Evolutionary conservation across 2,113 vertebrate species (phyloP), one percentile per base, ranked within the genome.

Genomic region (Propithecus coquereli): DNA sequence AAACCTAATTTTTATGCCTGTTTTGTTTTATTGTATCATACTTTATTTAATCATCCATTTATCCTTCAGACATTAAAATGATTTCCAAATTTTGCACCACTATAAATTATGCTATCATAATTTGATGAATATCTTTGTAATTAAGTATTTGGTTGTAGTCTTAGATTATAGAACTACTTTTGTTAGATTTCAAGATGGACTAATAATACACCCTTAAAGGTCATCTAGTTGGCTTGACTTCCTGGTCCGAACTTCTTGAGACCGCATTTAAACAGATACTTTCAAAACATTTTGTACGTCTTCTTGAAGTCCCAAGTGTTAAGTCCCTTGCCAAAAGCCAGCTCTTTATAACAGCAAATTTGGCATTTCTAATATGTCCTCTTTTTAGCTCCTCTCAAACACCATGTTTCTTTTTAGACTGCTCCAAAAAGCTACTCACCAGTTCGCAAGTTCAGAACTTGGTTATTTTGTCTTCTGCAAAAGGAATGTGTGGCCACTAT

Each of bases 311-410:
- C 43, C 27, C 79, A 66, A 84, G 66, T 84, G 73, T 77, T 79
- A 95, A 96, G 40, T 74, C 63, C 50, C 57, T 87, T 89, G n/a
- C 71, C 80, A 79, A 63, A 96, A 81, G 61, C 34, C 70, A 90
- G 16, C 5, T 61, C 32, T 87, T 94, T 96, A 66, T 54, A 85
- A 77, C n/a, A 91, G n/a, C 68, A 80, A 80, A 10, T 22, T 71
- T 90, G 90, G 59, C 23, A 3, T 95, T 96, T 92, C 87, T 66
- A 85, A 34, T 71, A 66, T 23, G 27, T 47, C 32, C 54, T 94
- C 43, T 70, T 96, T 92, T 93, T 47, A 94, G 74, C 27, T 90
- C 25, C 30, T 71, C 30, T 97, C 79, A 90, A 90, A 97, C 77
- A 61, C 34, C 57, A 47, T 0, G 1, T 87, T 94, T 94, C 57